Percentiles rank a stretch among this genome's conserved stretches.
phyloP scores from a whole-genome alignment of 2,797 vertebrate genomes.

The Hippopotamyrus pictus region DNA sequence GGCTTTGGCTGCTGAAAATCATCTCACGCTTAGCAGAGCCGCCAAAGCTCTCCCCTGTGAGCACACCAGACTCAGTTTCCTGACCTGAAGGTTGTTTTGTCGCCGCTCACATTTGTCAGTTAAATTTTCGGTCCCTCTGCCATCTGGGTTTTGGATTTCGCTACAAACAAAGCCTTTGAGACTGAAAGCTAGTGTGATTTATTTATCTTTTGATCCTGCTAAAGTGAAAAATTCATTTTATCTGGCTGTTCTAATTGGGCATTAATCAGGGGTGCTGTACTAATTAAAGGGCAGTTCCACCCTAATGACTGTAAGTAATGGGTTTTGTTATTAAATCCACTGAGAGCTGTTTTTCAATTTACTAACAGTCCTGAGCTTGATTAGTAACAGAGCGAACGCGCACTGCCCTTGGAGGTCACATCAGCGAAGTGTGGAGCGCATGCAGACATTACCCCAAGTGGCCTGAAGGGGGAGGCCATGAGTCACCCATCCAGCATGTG shows the following conservation, averaged over 20 bases:
- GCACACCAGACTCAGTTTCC: not conserved
- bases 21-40: not conserved
- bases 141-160: not conserved
- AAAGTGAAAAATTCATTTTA: conserved; percentile 59
- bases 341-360: conserved; percentile 66
- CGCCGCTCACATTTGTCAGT: not conserved
- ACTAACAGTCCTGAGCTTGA: conserved; percentile 63
- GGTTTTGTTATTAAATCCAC: conserved; percentile 71
- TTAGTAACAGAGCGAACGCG: conserved; percentile 58
- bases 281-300: conserved; percentile 73
- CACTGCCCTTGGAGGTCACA: conserved; percentile 64
- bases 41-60: not conserved
- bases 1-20: not conserved
- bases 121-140: not conserved
- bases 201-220: conserved; percentile 22
- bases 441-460: conserved; percentile 34
- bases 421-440: conserved; percentile 32
- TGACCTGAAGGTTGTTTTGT: not conserved
- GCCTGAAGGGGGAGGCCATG: conserved; percentile 12
- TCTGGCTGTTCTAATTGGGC: conserved; percentile 64
- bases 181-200: not conserved
- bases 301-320: conserved; percentile 68
- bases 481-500: not conserved
- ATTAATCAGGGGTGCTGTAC: conserved; percentile 70
- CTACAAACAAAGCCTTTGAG: not conserved